These are phyloP conservation scores for Trachops cirrhosus DNA, from an alignment of 2,797 vertebrate genomes.

Conservation along the genomic window DNA sequence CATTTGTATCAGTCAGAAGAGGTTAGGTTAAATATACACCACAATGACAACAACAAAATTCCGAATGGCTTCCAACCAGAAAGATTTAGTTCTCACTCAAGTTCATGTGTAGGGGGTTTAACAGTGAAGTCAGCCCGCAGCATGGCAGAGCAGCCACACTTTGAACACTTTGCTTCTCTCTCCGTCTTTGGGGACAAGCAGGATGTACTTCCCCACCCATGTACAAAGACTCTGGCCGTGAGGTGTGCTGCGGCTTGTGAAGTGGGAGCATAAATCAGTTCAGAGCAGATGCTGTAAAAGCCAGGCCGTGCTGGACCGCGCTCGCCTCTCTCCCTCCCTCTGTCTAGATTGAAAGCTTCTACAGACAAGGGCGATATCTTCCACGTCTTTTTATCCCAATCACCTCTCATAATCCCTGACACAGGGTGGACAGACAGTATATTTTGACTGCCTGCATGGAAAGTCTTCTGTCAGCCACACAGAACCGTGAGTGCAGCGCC, in stretches of 20 bases:
- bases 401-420: background rate
- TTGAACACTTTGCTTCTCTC: background rate
- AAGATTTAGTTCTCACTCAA: background rate
- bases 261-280: background rate
- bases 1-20: background rate
- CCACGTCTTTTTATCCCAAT: background rate
- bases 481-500: background rate
- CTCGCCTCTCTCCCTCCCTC: background rate
- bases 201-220: background rate
- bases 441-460: background rate
- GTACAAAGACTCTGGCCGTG: background rate
- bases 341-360: background rate
- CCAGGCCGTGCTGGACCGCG: background rate
- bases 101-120: background rate
- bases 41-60: background rate
- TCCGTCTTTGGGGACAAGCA: background rate
- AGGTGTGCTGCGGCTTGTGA: background rate
- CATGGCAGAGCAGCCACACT: background rate
- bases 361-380: background rate
- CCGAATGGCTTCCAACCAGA: background rate
- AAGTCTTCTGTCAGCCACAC: background rate
- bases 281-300: background rate
- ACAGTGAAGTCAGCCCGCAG: rapidly evolving
- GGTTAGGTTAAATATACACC: background rate
- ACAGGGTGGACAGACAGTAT: background rate